These are phyloP conservation scores for Endotricha flammealis DNA, from an alignment of 2,888 invertebrate species.

Conservation along the genomic window DNA sequence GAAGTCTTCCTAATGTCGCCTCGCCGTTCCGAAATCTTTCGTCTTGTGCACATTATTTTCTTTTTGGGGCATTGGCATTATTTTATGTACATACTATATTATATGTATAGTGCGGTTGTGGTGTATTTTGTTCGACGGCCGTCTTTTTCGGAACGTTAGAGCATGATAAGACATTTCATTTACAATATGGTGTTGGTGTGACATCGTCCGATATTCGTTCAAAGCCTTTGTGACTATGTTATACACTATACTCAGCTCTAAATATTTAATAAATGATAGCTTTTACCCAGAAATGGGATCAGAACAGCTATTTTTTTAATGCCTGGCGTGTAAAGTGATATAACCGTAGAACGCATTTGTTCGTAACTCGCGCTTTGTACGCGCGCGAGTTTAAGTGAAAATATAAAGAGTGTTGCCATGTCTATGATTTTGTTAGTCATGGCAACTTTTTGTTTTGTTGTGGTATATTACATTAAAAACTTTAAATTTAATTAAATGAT, in stretches of 20 bases:
- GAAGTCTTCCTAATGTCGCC: conserved; percentile 18
- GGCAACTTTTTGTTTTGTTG: too few species aligned
- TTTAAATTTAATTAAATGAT: too few species aligned
- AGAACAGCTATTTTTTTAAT: too few species aligned
- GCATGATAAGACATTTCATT: conserved; percentile 43
- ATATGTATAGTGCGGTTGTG: conserved; percentile 43
- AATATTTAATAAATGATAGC: conserved; percentile 14
- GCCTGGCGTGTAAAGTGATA: too few species aligned
- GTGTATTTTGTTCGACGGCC: conserved; percentile 32
- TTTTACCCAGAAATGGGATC: too few species aligned
- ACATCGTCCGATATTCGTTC: conserved; percentile 54
- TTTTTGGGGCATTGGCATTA: conserved; percentile 45
- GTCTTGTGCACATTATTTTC: conserved; percentile 60
- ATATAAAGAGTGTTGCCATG: too few species aligned
- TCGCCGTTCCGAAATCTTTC: conserved; percentile 41
- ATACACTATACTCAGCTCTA: conserved; percentile 7
- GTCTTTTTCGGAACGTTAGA: conserved; percentile 26
- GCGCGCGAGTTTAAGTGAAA: too few species aligned
- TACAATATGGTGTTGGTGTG: conserved; percentile 68
- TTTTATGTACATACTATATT: conserved; percentile 35
- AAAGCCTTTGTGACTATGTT: conserved; percentile 28
- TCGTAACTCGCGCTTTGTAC: too few species aligned
- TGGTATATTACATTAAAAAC: too few species aligned
- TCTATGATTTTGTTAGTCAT: too few species aligned
- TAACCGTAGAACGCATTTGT: too few species aligned